Percentiles rank a stretch among this genome's conserved stretches.
phyloP scores from a whole-genome alignment of 1,140 invertebrate species.

The Drosophila arawakana region DNA sequence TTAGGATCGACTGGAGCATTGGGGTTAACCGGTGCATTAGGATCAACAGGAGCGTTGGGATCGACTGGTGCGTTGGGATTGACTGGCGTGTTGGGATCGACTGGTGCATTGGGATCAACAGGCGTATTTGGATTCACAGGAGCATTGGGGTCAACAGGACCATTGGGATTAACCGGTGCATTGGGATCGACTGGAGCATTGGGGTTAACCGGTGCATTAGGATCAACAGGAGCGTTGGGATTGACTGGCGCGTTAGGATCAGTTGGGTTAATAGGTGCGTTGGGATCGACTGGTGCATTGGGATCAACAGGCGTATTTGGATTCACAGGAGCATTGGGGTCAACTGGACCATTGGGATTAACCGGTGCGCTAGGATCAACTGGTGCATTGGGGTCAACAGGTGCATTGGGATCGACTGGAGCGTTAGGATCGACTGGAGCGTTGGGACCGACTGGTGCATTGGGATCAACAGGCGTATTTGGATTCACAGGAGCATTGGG shows the following conservation, averaged over 20 bases:
- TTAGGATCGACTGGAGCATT: no score
- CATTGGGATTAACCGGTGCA: slow-evolving; percentile 19
- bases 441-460: slow-evolving; percentile 8
- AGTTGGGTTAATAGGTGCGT: no score
- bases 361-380: slow-evolving; percentile 31
- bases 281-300: no score
- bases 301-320: slow-evolving; percentile 23
- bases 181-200: slow-evolving; percentile 23
- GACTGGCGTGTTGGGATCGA: slow-evolving; percentile 19
- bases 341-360: slow-evolving; percentile 23
- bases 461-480: slow-evolving; percentile 15
- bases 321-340: slow-evolving; percentile 11
- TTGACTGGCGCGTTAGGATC: slow-evolving; percentile 15
- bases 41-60: not conserved
- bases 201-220: slow-evolving; percentile 15
- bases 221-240: slow-evolving; percentile 22
- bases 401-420: slow-evolving; percentile 25
- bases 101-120: slow-evolving; percentile 10
- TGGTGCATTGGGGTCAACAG: slow-evolving; percentile 10
- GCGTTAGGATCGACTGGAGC: slow-evolving; percentile 23
- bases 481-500: slow-evolving; percentile 27
- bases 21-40: no score
- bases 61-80: slow-evolving; percentile 16
- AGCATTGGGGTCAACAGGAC: slow-evolving; percentile 20
- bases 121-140: slow-evolving; percentile 12